Percentiles rank a stretch among this genome's conserved stretches.
Conservation (phyloP, 1,140 invertebrate species). For the Medauroidea extradentata region DNA sequence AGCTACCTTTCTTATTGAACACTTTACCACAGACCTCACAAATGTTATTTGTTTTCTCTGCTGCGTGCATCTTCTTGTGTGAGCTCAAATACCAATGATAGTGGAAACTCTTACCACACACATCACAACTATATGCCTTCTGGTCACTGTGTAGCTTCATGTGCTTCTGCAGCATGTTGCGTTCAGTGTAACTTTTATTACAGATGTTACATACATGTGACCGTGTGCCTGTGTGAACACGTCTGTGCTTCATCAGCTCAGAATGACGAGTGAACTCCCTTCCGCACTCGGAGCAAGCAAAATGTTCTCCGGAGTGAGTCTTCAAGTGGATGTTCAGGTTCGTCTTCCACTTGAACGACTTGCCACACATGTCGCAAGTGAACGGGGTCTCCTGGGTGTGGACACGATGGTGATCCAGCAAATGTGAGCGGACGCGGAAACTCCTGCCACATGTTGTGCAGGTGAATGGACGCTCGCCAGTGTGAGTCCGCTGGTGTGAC, state of each 20-base stretch:
- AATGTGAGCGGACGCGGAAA: constrained; percentile 44
- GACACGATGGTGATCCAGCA: constrained; percentile 37
- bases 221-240: constrained; percentile 58
- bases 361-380: constrained; percentile 34
- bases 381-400: constrained; percentile 31
- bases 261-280: constrained; percentile 49
- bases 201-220: constrained; percentile 32
- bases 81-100: constrained; percentile 15
- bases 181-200: constrained; percentile 10
- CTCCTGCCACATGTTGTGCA: constrained; percentile 48
- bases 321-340: constrained; percentile 28
- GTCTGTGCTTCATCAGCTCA: constrained; percentile 55
- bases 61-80: constrained; percentile 15
- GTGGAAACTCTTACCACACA: constrained; percentile 16
- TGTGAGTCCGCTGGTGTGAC: constrained; percentile 30
- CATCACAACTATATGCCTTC: constrained; percentile 12
- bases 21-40: constrained; percentile 10
- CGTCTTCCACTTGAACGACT: constrained; percentile 30
- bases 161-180: constrained; percentile 15
- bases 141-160: constrained; percentile 13
- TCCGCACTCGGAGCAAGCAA: constrained; percentile 39
- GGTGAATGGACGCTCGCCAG: constrained; percentile 39
- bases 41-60: constrained; percentile 1
- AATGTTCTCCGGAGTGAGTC: constrained; percentile 22
- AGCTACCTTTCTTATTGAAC: constrained; percentile 10